These are phyloP conservation scores for Heterocephalus glaber DNA, from an alignment of 2,113 vertebrate species.

Conservation along the genomic window DNA sequence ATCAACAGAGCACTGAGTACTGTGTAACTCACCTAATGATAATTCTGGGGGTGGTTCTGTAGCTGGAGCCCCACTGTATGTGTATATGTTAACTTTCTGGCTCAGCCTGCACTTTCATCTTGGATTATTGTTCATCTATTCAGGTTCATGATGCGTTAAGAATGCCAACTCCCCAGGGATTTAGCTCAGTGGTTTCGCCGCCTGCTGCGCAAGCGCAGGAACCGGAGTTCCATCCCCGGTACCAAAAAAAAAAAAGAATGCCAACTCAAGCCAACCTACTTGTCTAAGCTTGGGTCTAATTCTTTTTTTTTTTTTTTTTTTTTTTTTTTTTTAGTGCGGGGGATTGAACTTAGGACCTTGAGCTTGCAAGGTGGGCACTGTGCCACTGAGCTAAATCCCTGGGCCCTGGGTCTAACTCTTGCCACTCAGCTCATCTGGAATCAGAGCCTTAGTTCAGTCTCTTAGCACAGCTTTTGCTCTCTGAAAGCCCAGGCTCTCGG, in stretches of 20 bases:
- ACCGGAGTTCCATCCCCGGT: no score
- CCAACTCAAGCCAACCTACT: no score
- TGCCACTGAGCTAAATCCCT: no score
- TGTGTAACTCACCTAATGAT: not conserved
- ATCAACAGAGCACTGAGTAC: not conserved
- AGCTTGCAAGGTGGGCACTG: no score
- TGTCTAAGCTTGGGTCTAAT: no score
- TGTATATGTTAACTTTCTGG: not conserved
- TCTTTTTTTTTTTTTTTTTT: no score
- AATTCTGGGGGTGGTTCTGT: not conserved
- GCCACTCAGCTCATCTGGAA: not conserved
- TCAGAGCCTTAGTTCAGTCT: not conserved
- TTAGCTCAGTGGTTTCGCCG: no score
- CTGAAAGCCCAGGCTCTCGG: not conserved
- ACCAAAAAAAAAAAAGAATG: no score
- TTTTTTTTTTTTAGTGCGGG: no score
- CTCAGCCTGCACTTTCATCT: not conserved
- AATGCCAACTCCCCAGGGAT: no score
- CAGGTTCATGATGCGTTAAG: not conserved
- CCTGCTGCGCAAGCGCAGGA: no score
- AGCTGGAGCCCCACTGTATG: accelerated
- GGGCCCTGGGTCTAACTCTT: not conserved
- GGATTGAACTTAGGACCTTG: no score
- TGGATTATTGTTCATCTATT: not conserved
- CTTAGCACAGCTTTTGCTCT: not conserved